Evolutionary conservation across 2,888 invertebrate genomes (phyloP), one percentile per base, ranked within the genome.

Genomic region (Leucozona laternaria): DNA sequence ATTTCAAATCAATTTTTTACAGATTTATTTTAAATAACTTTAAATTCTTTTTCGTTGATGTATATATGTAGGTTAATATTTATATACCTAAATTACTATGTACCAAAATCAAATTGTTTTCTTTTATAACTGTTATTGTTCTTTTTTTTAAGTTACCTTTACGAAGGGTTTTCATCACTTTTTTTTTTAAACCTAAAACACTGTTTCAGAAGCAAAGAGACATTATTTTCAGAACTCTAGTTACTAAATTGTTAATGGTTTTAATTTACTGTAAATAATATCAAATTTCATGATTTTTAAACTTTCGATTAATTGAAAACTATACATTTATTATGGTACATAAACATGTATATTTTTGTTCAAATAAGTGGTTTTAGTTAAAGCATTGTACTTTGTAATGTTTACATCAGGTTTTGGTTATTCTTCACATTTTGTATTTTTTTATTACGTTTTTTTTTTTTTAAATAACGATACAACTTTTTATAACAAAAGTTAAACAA

Each of bases 401-500:
- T 57, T 75, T 53, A 53, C 43, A 76, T 84, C 76, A 80, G 79
- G 79, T 84, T 84, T 57, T 57, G 34, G 45, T n/a, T 22, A 8
- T 79, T 73, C 7, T 73, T 13, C n/a, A 20, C 11, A 64, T 62
- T 48, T 34, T 48, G 11, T 37, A 55, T 22, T 73, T 66, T 20
- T 62, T 66, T 43, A 11, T n/a, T 50, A 10, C 0, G 34, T 7
- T 75, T 48, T 53, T 22, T 48, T 53, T 22, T 31, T 53, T 31
- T 48, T 22, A 25, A n/a, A 34, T 34, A 28, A 45, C 20, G 11
- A 31, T 48, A 43, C 58, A 79, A 79, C 83, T 83, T 83, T 83
- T 79, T 83, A 83, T 43, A 83, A 83, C 83, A 83, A 83, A 83
- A 83, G 83, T 79, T 57, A 34, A 31, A 50, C n/a, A 57, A 57